Conservation (phyloP, 1,140 invertebrate genomes). For the Lucilia sericata region DNA sequence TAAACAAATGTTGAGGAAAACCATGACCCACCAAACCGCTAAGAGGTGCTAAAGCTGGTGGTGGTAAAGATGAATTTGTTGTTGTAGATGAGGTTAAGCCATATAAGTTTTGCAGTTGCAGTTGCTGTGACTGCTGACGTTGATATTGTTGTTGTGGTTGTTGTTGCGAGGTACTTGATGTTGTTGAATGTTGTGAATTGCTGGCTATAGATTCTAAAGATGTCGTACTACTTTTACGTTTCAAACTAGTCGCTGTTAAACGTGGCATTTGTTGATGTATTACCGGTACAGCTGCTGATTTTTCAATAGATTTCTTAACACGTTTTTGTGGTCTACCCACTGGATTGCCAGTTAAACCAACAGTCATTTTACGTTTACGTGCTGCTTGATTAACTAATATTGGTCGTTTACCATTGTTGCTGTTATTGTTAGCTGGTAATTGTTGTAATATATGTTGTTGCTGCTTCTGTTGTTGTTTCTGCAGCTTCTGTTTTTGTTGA, state of each 20-base stretch:
- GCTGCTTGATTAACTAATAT: background rate
- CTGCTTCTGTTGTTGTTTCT: conserved; percentile 13
- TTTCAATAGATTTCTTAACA: conserved; percentile 51
- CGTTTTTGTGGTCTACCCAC: conserved; percentile 61
- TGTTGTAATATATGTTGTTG: background rate
- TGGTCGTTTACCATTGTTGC: background rate
- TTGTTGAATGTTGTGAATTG: conserved; percentile 56
- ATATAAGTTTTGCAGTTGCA: conserved; percentile 44
- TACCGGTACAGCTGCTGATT: background rate
- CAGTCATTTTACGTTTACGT: conserved; percentile 55
- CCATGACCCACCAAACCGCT: conserved; percentile 42
- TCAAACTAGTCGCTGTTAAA: conserved; percentile 54
- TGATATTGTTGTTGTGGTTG: background rate
- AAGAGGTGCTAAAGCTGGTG: conserved; percentile 61
- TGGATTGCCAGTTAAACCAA: conserved; percentile 50
- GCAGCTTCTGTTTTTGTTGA: conserved; percentile 29
- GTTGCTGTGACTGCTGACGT: conserved; percentile 52
- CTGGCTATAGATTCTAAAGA: conserved; percentile 65
- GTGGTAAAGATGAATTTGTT: conserved; percentile 49
- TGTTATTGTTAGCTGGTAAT: background rate
- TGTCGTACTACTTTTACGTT: conserved; percentile 64
- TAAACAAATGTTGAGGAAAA: conserved; percentile 45
- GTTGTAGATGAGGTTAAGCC: background rate
- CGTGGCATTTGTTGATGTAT: conserved; percentile 47
- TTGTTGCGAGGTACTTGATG: conserved; percentile 28